These are phyloP conservation scores for Sialia sialis DNA, from an alignment of 2,113 vertebrate species.

Conservation along the genomic window DNA sequence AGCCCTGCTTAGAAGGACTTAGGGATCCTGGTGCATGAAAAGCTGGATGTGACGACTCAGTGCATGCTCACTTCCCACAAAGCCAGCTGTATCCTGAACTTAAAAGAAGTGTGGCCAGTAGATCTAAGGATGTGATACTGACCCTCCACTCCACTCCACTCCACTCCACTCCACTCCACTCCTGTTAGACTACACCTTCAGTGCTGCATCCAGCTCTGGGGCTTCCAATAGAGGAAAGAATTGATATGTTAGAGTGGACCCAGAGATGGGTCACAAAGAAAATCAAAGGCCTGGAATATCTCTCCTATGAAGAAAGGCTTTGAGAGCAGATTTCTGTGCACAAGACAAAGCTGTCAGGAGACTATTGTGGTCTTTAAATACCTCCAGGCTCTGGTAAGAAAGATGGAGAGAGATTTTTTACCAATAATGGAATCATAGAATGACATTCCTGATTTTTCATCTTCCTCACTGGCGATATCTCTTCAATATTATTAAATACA, in stretches of 20 bases:
- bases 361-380: neutral
- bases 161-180: too few species aligned
- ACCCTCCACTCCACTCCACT: too few species aligned
- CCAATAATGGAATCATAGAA: neutral
- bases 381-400: neutral
- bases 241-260: accelerated
- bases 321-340: accelerated
- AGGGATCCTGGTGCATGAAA: neutral
- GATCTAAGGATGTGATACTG: neutral
- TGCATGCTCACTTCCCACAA: accelerated
- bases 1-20: neutral
- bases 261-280: neutral
- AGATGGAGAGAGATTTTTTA: neutral
- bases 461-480: neutral
- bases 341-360: neutral
- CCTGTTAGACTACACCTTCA: neutral
- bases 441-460: neutral
- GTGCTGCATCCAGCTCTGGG: neutral
- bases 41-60: neutral
- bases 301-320: neutral
- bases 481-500: neutral
- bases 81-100: neutral
- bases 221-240: neutral
- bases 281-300: neutral
- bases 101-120: neutral